phyloP scores from a whole-genome alignment of 2,888 invertebrate species.

The Escarpia spicata region DNA sequence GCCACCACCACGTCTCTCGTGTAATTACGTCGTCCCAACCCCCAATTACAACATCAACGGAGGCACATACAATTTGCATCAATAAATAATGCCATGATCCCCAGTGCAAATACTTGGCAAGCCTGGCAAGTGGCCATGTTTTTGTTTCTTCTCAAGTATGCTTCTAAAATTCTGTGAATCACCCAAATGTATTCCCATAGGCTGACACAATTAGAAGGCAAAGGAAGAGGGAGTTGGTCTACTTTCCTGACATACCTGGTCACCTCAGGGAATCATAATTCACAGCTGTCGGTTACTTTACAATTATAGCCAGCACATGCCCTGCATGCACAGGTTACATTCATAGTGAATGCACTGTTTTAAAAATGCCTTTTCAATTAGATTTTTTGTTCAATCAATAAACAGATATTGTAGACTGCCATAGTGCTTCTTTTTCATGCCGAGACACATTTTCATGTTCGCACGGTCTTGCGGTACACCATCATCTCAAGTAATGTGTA shows the following conservation, averaged over 20 bases:
- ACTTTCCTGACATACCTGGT: not conserved
- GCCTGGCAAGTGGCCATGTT: not conserved
- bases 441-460: no score
- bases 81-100: not conserved
- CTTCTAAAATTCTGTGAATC: not conserved
- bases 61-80: conserved; percentile 1
- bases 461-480: no score
- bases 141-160: not conserved
- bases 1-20: not conserved
- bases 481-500: no score
- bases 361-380: no score
- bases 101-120: not conserved
- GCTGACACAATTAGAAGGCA: conserved; percentile 1
- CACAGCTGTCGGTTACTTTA: not conserved
- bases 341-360: not conserved
- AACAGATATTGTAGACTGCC: no score
- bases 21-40: not conserved
- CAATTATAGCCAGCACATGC: not conserved
- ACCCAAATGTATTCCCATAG: not conserved
- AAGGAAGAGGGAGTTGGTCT: not conserved
- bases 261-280: not conserved
- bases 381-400: no score
- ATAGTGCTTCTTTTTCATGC: no score
- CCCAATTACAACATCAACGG: not conserved
- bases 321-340: not conserved